A percentile compares a stretch with the other conserved stretches of the same genome.
These are phyloP conservation scores for Drosophila tani DNA, from an alignment of 1,140 invertebrate species.

Conservation along the genomic window DNA sequence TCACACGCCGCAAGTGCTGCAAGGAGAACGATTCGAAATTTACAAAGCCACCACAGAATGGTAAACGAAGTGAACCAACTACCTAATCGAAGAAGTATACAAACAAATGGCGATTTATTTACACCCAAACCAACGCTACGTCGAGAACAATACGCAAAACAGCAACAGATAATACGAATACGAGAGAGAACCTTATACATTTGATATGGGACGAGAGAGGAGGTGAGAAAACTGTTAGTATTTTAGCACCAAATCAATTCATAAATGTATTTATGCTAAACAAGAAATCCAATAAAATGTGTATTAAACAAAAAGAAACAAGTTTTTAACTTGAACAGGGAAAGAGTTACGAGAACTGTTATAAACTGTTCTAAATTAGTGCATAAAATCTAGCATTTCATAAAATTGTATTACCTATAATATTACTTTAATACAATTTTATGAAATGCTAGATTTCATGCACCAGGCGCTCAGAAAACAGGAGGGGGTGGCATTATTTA, in stretches of 20 bases:
- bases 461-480: too few species aligned
- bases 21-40: constrained; percentile 72
- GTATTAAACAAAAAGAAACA: constrained; percentile 8
- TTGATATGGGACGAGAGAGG: constrained; percentile 23
- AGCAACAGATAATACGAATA: constrained; percentile 28
- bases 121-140: constrained; percentile 36
- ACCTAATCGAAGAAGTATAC: constrained; percentile 73
- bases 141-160: constrained; percentile 46
- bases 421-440: too few species aligned
- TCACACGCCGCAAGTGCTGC: constrained; percentile 61
- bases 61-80: constrained; percentile 66
- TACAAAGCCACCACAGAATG: constrained; percentile 49
- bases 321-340: not conserved
- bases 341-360: too few species aligned
- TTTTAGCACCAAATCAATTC: constrained; percentile 83
- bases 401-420: too few species aligned
- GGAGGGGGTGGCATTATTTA: too few species aligned
- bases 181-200: constrained; percentile 9
- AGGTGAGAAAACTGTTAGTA: constrained; percentile 74
- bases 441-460: too few species aligned
- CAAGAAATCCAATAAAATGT: constrained; percentile 43
- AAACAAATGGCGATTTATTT: constrained; percentile 69
- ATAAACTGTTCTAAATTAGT: too few species aligned
- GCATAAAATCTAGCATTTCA: too few species aligned
- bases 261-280: constrained; percentile 71